Base-by-base conservation (phyloP, 2,797 vertebrate genomes). In the Scomberomorus guttatus region DNA sequence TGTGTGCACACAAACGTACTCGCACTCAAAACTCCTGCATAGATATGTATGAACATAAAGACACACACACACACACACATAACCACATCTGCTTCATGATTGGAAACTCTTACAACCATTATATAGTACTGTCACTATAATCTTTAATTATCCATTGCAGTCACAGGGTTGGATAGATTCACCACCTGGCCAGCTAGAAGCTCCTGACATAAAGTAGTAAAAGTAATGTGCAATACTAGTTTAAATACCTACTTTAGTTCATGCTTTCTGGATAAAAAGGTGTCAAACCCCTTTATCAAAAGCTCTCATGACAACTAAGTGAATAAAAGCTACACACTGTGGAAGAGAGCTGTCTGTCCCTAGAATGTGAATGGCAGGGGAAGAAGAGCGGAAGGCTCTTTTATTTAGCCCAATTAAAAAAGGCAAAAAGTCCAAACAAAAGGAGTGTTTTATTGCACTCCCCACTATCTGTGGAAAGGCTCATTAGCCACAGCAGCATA, bases 401-500 rank as follows among this genome's bases (percentile, higher is more conserved):
- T 94, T 89, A 94, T 92, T 92, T 79, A 82, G 87, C 77, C 90
- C 92, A 94, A 95, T 95, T 95, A 95, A 95, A 93, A 92, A 87
- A 86, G 83, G 85, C 80, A 90, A 92, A 93, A 92, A 89, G 82
- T 88, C 85, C 87, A 85, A 93, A 95, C 94, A 93, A 95, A 95
- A 94, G 92, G 89, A 93, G 87, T 78, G 87, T 89, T 94, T 95
- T 93, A 93, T 92, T 89, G 88, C 90, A 80, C 89, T 89, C 90
- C 89, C 85, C 77, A 86, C 93, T 93, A 95, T 92, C 93, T 90
- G 89, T 89, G 86, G 92, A 95, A 93, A 90, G 88, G 85, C 95
- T 95, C 95, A 94, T 95, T 95, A 95, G 94, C 94, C 90, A 84
- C 94, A 92, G 94, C 94, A 91, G 93, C 92, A 91, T 95, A 95